Evolutionary conservation across 2,888 invertebrate genomes (phyloP).

Genomic region (Drosophila colorata): DNA sequence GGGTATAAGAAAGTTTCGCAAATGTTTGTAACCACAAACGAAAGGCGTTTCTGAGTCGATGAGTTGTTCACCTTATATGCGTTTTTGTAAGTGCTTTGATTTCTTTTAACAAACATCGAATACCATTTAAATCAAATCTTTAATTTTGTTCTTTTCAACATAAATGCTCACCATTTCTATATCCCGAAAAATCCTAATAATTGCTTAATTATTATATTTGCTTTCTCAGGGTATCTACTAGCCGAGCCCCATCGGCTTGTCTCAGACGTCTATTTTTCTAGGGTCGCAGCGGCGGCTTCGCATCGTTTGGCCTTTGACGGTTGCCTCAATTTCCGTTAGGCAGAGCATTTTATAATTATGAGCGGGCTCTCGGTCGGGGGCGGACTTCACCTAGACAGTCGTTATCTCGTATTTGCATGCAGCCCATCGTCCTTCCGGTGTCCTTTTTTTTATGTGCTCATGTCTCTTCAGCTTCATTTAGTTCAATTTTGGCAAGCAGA

Average conservation of each 20-base stretch:
- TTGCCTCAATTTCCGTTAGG: conserved; percentile 60
- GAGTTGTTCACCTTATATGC: conserved; percentile 1
- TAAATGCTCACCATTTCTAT: too few species aligned
- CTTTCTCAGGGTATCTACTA: not conserved
- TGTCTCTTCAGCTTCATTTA: conserved; percentile 36
- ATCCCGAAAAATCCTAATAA: too few species aligned
- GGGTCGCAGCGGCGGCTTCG: conserved; percentile 29
- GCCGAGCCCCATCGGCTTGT: not conserved
- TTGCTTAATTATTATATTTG: too few species aligned
- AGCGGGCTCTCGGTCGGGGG: conserved; percentile 6
- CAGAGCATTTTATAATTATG: conserved; percentile 60
- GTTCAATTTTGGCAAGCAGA: conserved; percentile 11
- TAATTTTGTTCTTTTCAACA: too few species aligned
- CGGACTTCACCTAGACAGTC: conserved; percentile 32
- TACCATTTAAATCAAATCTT: too few species aligned
- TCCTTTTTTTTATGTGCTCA: conserved; percentile 28
- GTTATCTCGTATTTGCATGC: conserved; percentile 43
- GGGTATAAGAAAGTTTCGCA: not conserved
- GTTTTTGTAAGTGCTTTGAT: too few species aligned
- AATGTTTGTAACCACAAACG: conserved; percentile 2
- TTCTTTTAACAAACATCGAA: too few species aligned
- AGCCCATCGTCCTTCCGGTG: conserved; percentile 36
- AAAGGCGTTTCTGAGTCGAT: conserved; percentile 3
- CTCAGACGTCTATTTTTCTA: not conserved
- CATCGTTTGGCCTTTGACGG: conserved; percentile 43